Base-by-base conservation (phyloP, 2,888 invertebrate genomes). In the Leptogaster cylindrica region DNA sequence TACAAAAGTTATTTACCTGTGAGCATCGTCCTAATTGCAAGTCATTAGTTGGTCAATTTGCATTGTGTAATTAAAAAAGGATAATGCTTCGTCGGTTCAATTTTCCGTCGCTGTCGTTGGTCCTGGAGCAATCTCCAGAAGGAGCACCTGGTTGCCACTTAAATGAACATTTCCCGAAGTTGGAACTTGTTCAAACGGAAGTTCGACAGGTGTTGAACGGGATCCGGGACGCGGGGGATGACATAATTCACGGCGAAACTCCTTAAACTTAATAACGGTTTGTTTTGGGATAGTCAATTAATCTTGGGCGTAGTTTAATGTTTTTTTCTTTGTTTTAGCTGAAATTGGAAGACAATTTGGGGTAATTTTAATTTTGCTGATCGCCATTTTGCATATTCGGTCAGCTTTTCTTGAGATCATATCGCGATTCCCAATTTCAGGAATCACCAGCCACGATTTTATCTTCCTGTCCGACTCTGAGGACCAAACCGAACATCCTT, bases 21-120 rank as follows among this genome's bases (percentile, higher is more conserved):
- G 25, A 55, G 55, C 55, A 55, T 7, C 23, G 23, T 55, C 55
- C 55, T 55, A 55, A 55, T 55, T 55, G 55, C 55, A 55, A 55
- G 55, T 55, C 55, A 55, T 55, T 55, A 55, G 55, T 36, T 55
- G 55, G 55, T 55, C 55, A 55, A 55, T 55, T 55, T 55, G 55
- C 55, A 55, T 55, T 31, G 36, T 23, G 55, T 55, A 55, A 55
- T 55, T 55, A 55, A 55, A 55, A 55, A 55, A 55, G 55, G 55
- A 55, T 55, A 55, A 55, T 55, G 55, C 36, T 36, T 16, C n/a
- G 7, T 18, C 16, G 12, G 20, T n/a, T 39, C 12, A 39, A 55
- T 20, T 36, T 36, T 18, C 55, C 23, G 25, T n/a, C 25, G 12
- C 31, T 25, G 14, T 23, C 52, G 33, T n/a, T 36, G n/a, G 12